Percentiles rank a stretch among this genome's conserved stretches.
These are phyloP conservation scores for Himalopsyche japonica DNA, from an alignment of 2,888 invertebrate genomes.

Conservation along the genomic window DNA sequence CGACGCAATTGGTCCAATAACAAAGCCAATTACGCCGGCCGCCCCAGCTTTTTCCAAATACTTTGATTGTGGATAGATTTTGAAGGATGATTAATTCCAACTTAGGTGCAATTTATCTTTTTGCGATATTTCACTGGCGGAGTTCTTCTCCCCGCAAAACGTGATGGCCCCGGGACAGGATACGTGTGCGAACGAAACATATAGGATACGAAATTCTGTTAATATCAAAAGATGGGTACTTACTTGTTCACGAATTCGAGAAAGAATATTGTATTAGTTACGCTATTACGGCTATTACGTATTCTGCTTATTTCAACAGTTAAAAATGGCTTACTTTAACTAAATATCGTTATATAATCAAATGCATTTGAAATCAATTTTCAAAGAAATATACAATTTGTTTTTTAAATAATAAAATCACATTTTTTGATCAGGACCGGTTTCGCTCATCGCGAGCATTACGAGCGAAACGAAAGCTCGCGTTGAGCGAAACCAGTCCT, in stretches of 20 bases:
- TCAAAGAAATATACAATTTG: too few species aligned
- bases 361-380: too few species aligned
- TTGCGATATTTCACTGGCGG: slow-evolving; percentile 19
- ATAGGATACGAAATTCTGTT: background rate
- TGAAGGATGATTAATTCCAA: slow-evolving; percentile 25
- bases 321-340: too few species aligned
- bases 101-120: slow-evolving; percentile 31
- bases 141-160: slow-evolving; percentile 6
- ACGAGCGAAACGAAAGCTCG: too few species aligned
- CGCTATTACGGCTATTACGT: too few species aligned
- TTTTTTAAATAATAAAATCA: too few species aligned
- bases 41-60: background rate
- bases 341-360: too few species aligned
- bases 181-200: background rate
- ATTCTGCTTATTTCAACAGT: background rate
- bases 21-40: background rate
- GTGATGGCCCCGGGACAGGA: slow-evolving; percentile 22
- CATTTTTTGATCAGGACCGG: too few species aligned
- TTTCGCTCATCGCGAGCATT: too few species aligned
- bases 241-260: background rate
- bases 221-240: background rate
- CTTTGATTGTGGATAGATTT: background rate
- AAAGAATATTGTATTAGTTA: background rate
- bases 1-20: background rate
- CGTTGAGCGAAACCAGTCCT: too few species aligned